Conservation (phyloP, 1,140 invertebrate species). For the Sycophaga agraensis region DNA sequence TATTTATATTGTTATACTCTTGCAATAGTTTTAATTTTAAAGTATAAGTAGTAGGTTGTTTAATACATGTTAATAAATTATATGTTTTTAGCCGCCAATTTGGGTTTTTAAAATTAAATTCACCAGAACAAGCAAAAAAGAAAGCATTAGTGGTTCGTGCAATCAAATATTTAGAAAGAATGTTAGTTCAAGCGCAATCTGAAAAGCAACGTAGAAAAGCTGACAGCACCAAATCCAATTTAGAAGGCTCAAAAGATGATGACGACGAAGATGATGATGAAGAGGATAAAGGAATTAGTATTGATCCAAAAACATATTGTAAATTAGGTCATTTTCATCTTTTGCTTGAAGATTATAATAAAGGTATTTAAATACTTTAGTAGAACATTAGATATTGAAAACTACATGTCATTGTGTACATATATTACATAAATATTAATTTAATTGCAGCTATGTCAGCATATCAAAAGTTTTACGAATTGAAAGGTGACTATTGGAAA, state of each 20-base stretch:
- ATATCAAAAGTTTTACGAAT: slow-evolving; percentile 87
- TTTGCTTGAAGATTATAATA: slow-evolving; percentile 84
- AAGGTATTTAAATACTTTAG: slow-evolving; percentile 65
- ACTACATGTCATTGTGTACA: neutral
- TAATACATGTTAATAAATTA: no score
- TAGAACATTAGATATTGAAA: neutral
- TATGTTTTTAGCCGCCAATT: slow-evolving; percentile 78
- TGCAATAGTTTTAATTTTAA: no score
- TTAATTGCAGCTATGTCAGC: slow-evolving; percentile 82
- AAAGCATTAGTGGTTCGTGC: slow-evolving; percentile 78
- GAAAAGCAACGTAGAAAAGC: slow-evolving; percentile 57
- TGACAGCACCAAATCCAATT: slow-evolving; percentile 55
- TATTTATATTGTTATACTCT: no score
- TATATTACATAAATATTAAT: slow-evolving; percentile 12
- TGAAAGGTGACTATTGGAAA: slow-evolving; percentile 84
- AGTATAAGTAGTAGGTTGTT: no score
- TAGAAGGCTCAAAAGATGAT: slow-evolving; percentile 56
- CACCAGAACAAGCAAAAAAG: slow-evolving; percentile 74
- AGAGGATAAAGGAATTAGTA: slow-evolving; percentile 68
- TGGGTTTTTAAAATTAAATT: slow-evolving; percentile 79
- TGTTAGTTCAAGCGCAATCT: slow-evolving; percentile 76
- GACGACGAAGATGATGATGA: slow-evolving; percentile 55
- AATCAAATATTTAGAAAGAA: slow-evolving; percentile 80
- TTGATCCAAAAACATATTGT: slow-evolving; percentile 88
- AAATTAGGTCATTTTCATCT: slow-evolving; percentile 93